Evolutionary conservation across 1,140 invertebrate genomes (phyloP), one percentile per base, ranked within the genome.

Genomic region (Brachionus rotundiformis): DNA sequence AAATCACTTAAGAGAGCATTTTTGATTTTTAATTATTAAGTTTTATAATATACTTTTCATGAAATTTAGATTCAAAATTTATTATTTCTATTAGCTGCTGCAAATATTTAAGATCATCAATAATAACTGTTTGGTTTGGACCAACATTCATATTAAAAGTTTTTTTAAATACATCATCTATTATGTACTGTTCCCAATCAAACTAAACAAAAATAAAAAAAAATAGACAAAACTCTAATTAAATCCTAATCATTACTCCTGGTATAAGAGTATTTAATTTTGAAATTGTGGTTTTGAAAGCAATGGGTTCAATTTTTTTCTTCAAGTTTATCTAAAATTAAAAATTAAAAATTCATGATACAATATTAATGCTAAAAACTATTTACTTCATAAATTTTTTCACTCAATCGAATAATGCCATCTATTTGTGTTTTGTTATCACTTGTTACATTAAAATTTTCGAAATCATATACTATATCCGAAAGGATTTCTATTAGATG

Each of bases 81-180:
- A 31, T 31, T n/a, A 65, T 29, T 31, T 65, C 8, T 25, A 31
- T n/a, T 4, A 33, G n/a, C 0, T 65, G 8, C 31, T 27, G 10
- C 23, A 65, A 29, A 65, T 65, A 65, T 65, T 65, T 27, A 13
- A 65, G n/a, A 65, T 65, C 61, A 31, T 65, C 27, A 1, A 65
- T 33, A 1, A 65, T 33, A 65, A 65, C 31, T 16, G 31, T 65
- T 33, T 65, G 61, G 5, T 29, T 31, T 23, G 8, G 27, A 27
- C 31, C 31, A 31, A 65, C n/a, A 31, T 29, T 31, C 13, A 31
- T 13, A 65, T 65, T 65, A 31, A 65, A 33, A 7, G 25, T 29
- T 6, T 33, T 65, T 23, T 27, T 65, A 29, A 65, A 65, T 4
- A 65, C 61, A 29, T 65, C 61, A 31, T 65, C 6, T 31, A 65